Percentiles rank a stretch among this genome's conserved stretches.
Evolutionary conservation across 2,113 vertebrate species (phyloP).

Genomic region (Gymnobelideus leadbeateri): DNA sequence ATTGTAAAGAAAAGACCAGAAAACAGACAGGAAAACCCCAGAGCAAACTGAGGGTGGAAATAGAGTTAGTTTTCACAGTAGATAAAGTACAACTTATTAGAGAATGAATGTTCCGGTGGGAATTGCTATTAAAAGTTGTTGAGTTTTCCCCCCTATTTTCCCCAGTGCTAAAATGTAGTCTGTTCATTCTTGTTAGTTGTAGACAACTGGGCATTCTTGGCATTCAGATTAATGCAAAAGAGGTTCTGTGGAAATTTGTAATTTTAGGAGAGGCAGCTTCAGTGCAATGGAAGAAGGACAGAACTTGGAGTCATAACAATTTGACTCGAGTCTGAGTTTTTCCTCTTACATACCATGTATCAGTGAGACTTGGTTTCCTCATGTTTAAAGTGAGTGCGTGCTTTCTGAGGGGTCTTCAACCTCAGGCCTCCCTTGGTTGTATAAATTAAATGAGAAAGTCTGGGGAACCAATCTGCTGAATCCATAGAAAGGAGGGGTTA

Average conservation of each 20-base stretch:
- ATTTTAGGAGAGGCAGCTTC: constrained; percentile 2
- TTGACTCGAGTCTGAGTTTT: not conserved
- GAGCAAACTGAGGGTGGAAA: constrained; percentile 51
- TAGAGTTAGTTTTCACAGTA: not conserved
- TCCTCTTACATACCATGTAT: not conserved
- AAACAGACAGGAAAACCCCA: constrained; percentile 44
- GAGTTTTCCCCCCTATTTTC: not conserved
- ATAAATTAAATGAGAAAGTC: not conserved
- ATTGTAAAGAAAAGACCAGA: constrained; percentile 56
- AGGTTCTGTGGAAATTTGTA: not conserved
- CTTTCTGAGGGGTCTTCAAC: not conserved
- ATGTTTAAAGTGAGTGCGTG: not conserved
- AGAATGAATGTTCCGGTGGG: not conserved
- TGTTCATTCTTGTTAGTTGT: not conserved
- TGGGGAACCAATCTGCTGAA: not conserved
- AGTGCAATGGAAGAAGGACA: not conserved
- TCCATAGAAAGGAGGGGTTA: not conserved
- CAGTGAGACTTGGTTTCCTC: not conserved
- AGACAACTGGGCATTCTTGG: constrained; percentile 1
- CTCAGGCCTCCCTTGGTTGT: not conserved
- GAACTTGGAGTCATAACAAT: not conserved
- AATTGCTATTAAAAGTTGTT: not conserved
- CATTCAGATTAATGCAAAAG: not conserved
- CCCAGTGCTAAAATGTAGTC: not conserved
- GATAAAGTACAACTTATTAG: not conserved